Conservation (phyloP, 2,888 invertebrate genomes). For the Rhamphomyia laevipes region DNA sequence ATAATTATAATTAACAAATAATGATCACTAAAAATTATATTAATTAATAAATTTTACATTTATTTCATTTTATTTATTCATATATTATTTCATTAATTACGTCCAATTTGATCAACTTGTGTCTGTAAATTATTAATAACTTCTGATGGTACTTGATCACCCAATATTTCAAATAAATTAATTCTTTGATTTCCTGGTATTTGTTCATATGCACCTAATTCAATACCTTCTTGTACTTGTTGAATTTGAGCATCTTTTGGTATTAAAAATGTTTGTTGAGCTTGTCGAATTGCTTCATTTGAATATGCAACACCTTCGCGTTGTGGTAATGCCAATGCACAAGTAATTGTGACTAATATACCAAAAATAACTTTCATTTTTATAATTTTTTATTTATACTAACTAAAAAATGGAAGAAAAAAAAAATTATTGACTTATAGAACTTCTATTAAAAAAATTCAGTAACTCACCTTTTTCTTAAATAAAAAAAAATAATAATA, state of each 20-base stretch:
- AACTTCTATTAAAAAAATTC: not conserved
- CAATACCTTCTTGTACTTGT: conserved; percentile 76
- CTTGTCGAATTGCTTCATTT: conserved; percentile 77
- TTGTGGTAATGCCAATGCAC: conserved; percentile 42
- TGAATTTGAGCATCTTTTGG: conserved; percentile 80
- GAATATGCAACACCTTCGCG: conserved; percentile 74
- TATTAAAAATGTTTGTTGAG: conserved; percentile 72
- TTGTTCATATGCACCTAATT: conserved; percentile 73
- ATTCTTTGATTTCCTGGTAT: conserved; percentile 77
- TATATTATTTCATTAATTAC: conserved; percentile 36
- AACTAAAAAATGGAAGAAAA: no score
- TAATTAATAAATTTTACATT: no score
- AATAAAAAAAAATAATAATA: not conserved
- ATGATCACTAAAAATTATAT: no score
- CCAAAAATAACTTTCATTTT: not conserved
- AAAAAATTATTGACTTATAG: no score
- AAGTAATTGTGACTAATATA: not conserved
- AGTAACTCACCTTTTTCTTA: not conserved
- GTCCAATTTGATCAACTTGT: conserved; percentile 75
- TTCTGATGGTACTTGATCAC: conserved; percentile 75
- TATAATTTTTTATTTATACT: not conserved
- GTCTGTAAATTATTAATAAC: conserved; percentile 78
- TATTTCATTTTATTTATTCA: no score
- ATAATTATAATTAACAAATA: no score
- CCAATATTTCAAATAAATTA: conserved; percentile 71